Percentiles rank a stretch among this genome's conserved stretches.
phyloP scores from a whole-genome alignment of 2,888 invertebrate genomes.

The Oxytorus armatus region DNA sequence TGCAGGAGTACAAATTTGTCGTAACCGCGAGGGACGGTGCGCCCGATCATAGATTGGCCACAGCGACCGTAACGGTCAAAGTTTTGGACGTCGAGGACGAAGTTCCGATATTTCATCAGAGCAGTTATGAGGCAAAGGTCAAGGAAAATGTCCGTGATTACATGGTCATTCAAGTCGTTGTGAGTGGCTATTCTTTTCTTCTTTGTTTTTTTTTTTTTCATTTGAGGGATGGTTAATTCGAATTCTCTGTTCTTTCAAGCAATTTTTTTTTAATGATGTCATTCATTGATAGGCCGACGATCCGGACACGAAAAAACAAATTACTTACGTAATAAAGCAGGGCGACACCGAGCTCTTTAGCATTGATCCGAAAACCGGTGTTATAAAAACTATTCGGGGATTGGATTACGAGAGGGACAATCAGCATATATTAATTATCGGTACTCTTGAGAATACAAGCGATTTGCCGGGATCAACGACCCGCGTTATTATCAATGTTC shows the following conservation, averaged over 20 bases:
- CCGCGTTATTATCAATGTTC: conserved; percentile 90
- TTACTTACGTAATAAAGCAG: conserved; percentile 93
- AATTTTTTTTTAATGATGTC: neutral
- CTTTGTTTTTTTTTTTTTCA: conserved; percentile 13
- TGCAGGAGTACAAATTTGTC: conserved; percentile 91
- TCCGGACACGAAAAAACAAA: conserved; percentile 92
- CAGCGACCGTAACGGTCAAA: conserved; percentile 93
- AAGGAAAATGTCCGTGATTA: conserved; percentile 94
- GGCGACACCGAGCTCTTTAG: conserved; percentile 93
- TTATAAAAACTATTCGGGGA: conserved; percentile 90
- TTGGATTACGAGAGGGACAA: conserved; percentile 92
- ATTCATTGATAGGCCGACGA: conserved; percentile 89
- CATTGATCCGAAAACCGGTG: conserved; percentile 92
- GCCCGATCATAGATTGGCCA: conserved; percentile 93
- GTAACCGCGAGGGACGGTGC: conserved; percentile 96
- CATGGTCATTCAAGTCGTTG: conserved; percentile 91
- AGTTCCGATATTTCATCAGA: conserved; percentile 90
- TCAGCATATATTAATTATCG: conserved; percentile 91
- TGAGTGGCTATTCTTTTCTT: conserved; percentile 79
- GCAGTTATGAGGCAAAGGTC: conserved; percentile 91
- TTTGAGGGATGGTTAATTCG: conserved; percentile 45
- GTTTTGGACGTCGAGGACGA: conserved; percentile 94
- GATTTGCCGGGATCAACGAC: conserved; percentile 90
- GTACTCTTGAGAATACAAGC: conserved; percentile 93
- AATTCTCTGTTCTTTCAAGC: conserved; percentile 17